These are phyloP conservation scores for Xerus inauris DNA, from an alignment of 2,113 vertebrate genomes.

Conservation along the genomic window DNA sequence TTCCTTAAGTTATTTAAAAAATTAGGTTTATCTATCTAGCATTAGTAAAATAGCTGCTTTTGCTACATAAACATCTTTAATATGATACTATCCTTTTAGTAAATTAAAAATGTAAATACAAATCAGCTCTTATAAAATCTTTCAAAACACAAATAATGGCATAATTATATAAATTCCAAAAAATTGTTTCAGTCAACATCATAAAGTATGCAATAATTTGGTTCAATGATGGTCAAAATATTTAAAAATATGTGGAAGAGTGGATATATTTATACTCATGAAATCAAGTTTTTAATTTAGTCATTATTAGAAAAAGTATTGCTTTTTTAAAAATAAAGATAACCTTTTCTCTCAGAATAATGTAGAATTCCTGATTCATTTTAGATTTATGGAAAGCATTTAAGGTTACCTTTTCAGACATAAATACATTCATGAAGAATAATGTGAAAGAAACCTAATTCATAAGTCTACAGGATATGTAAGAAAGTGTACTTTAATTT, in stretches of 20 bases:
- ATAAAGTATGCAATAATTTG: neutral
- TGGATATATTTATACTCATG: neutral
- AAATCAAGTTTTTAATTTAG: conserved; percentile 1
- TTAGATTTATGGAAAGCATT: neutral
- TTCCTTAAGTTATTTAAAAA: conserved; percentile 5
- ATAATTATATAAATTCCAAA: conserved; percentile 23
- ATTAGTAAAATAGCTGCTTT: neutral
- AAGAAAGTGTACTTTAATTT: neutral
- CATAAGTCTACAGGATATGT: neutral
- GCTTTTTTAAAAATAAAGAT: neutral
- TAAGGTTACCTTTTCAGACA: neutral
- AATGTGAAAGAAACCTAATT: neutral
- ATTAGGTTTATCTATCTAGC: neutral
- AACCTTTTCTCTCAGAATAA: neutral
- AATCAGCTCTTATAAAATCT: neutral
- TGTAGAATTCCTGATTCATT: neutral
- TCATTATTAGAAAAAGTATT: neutral
- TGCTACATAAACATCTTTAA: conserved; percentile 1
- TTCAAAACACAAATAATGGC: neutral
- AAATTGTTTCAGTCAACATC: neutral
- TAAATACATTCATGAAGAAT: neutral
- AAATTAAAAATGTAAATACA: conserved; percentile 9
- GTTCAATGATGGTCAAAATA: neutral
- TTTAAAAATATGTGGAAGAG: neutral
- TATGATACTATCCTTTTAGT: neutral